Evolutionary conservation across 2,888 invertebrate genomes (phyloP), one percentile per base, ranked within the genome.

Genomic region (Eueremaeus valkanovi): DNA sequence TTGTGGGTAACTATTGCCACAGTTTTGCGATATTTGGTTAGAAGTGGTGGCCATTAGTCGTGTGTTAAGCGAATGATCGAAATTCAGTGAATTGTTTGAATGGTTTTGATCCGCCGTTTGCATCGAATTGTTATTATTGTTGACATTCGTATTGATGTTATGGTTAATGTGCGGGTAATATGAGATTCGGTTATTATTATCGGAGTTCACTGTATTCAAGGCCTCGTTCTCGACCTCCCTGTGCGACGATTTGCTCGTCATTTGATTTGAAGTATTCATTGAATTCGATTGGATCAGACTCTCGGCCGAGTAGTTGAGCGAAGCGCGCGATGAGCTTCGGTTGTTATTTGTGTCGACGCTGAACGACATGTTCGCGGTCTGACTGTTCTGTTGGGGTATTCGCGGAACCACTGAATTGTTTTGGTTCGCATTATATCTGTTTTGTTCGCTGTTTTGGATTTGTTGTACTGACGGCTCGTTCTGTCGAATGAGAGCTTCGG

Each of bases 401-500:
- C 66, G 66, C 3, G 66, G 40, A 24, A 16, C 9, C 8, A 66
- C 40, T 40, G 66, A 40, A 21, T n/a, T 33, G 24, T 33, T 66
- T 1, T n/a, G 18, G 13, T 36, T 36, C 0, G 36, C 5, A n/a
- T 66, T 66, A n/a, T 36, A 66, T 66, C 66, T 36, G 66, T 66
- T 66, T 66, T 66, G 66, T 21, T 66, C 66, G 13, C 16, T 66
- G 18, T 1, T 40, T 40, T 36, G 66, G 1, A 66, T 66, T 3
- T 36, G 40, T 36, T 66, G 36, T 0, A 66, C 36, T 6, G 66
- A 24, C 11, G 66, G 66, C 13, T 66, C 66, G 21, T 66, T 66
- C 24, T 75, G 55, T 21, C 75, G 31, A 70, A 76, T 68, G 18
- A 76, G 68, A 5, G 76, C 74, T 74, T 76, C 76, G 33, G 76